Conservation (phyloP, 2,888 invertebrate species). For the Gastracanthus pulcherrimus region DNA sequence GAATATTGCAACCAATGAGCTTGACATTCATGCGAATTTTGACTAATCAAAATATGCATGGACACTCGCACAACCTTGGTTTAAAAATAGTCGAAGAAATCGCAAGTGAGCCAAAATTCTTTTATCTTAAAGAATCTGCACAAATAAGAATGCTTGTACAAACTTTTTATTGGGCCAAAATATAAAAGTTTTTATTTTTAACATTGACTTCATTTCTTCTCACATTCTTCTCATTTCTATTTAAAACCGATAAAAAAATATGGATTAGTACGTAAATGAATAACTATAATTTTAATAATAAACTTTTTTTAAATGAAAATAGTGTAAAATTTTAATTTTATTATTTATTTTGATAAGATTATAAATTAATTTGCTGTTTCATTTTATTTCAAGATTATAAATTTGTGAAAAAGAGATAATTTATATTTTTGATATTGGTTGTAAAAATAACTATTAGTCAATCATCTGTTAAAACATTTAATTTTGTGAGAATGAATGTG, state of each 20-base stretch:
- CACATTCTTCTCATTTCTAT: too few relatives aligned
- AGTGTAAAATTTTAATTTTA: neutral
- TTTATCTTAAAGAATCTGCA: neutral
- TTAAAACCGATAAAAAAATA: too few relatives aligned
- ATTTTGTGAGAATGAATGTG: neutral
- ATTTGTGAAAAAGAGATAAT: too few relatives aligned
- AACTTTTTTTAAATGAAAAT: neutral
- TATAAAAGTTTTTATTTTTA: neutral
- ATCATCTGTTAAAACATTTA: neutral
- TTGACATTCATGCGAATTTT: constrained; percentile 59
- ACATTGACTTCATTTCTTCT: too few relatives aligned
- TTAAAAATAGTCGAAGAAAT: constrained; percentile 64
- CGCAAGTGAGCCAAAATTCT: constrained; percentile 57
- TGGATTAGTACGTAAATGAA: too few relatives aligned
- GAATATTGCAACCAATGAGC: constrained; percentile 52
- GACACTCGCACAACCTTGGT: constrained; percentile 60
- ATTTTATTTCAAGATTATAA: too few relatives aligned
- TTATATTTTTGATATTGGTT: too few relatives aligned
- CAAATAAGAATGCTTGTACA: constrained; percentile 1
- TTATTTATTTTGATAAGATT: neutral
- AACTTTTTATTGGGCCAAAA: constrained; percentile 20
- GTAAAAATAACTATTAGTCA: neutral
- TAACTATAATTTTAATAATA: too few relatives aligned
- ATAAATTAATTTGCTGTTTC: too few relatives aligned
- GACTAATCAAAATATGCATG: constrained; percentile 62